These are phyloP conservation scores for Helarctos malayanus DNA, from an alignment of 2,797 vertebrate species.

Conservation along the genomic window DNA sequence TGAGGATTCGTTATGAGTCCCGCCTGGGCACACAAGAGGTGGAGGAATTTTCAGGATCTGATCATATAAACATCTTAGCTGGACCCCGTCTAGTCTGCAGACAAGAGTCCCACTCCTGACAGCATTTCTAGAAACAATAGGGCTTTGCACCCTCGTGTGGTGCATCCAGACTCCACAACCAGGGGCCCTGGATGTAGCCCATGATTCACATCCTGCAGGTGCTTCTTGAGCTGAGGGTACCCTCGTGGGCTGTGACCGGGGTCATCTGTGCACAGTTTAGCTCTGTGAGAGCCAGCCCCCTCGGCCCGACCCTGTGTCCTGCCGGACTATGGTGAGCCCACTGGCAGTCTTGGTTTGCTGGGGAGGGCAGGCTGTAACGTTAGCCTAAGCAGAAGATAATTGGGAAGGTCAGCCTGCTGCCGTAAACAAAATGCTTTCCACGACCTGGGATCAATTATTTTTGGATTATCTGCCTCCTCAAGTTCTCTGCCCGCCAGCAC, in stretches of 20 bases:
- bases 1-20: background rate
- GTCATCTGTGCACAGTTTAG: background rate
- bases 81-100: background rate
- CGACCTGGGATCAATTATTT: conserved; percentile 84
- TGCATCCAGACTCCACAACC: background rate
- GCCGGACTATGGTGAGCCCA: background rate
- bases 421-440: conserved; percentile 80
- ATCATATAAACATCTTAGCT: background rate
- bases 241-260: background rate
- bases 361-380: conserved; percentile 69
- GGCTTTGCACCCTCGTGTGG: background rate
- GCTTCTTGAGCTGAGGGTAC: background rate
- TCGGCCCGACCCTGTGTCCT: background rate
- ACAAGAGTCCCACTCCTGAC: background rate
- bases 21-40: fast-evolving
- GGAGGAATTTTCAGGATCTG: background rate
- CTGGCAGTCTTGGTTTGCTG: background rate
- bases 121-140: background rate
- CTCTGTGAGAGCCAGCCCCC: background rate
- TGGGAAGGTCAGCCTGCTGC: conserved; percentile 69
- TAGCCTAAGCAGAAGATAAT: conserved; percentile 81
- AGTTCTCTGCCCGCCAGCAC: conserved; percentile 59
- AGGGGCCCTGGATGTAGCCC: background rate
- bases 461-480: conserved; percentile 84
- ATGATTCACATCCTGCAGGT: background rate